Evolutionary conservation across 2,113 vertebrate genomes (phyloP), one percentile per base, ranked within the genome.

Genomic region (Chauna torquata): DNA sequence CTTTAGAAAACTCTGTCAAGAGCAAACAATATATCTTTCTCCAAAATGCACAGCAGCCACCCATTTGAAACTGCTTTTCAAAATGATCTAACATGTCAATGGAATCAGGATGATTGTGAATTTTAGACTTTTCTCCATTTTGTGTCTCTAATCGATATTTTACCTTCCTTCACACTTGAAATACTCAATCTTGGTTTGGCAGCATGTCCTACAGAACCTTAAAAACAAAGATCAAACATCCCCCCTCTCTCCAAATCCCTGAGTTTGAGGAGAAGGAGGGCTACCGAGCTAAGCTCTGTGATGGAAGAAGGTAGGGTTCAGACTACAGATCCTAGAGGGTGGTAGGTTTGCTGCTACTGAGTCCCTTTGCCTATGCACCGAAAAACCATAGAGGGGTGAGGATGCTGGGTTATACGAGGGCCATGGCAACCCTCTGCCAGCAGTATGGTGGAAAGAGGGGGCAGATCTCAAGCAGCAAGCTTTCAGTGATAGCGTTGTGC

Each of bases 1-100:
- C 97, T 97, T 97, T 97, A 97, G 96, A 97, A 98, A 98, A 97
- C 95, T 96, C 96, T 94, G 96, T 97, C 97, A 97, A 95, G 94
- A 96, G 87, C 77, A 96, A 95, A 92, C 84, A 94, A 94, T 96
- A 83, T 62, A 87, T 98, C 97, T 97, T 90, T 94, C 71, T 96
- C 93, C 96, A 92, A 96, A 95, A 96, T 9, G 84, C 92, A 74
- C 68, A 86, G 94, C 95, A 90, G 81, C 80, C 91, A 82, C 85
- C 57, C 61, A 44, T 72, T 34, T 90, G 94, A 90, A 86, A 74
- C 23, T 57, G 89, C 65, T 59, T 82, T 95, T 95, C 64, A 65
- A 79, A 96, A 86, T 91, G 90, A 94, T 76, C 24, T 44, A 93
- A 92, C 28, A 7, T 44, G 40, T 74, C 45, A 72, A 54, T 85